Conservation (phyloP, 2,797 vertebrate genomes). For the Carapus acus region DNA sequence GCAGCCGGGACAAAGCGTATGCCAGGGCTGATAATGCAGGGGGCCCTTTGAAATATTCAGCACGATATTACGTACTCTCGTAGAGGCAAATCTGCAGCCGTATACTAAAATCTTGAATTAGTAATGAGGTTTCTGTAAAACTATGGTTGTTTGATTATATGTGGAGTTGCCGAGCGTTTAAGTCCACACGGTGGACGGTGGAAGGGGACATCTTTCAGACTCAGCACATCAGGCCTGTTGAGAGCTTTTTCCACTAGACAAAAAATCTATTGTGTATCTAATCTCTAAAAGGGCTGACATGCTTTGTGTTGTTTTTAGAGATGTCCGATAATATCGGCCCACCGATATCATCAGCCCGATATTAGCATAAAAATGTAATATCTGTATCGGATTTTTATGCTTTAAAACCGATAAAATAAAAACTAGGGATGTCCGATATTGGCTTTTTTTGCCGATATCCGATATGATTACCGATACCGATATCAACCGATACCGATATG, state of each 20-base stretch:
- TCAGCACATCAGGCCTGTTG: constrained; percentile 54
- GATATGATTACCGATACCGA: too few species aligned
- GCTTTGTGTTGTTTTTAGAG: constrained; percentile 65
- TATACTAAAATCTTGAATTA: constrained; percentile 28
- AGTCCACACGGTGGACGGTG: constrained; percentile 44
- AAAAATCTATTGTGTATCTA: constrained; percentile 70
- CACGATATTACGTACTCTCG: constrained; percentile 42
- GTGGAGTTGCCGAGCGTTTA: constrained; percentile 27
- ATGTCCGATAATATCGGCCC: too few species aligned
- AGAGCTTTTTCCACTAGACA: constrained; percentile 60
- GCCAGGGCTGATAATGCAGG: constrained; percentile 44
- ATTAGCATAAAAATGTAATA: too few species aligned
- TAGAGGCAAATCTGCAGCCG: constrained; percentile 43
- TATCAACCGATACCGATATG: too few species aligned
- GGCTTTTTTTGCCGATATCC: too few species aligned
- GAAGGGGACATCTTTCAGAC: constrained; percentile 50
- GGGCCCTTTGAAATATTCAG: constrained; percentile 62
- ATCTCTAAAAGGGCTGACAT: constrained; percentile 72
- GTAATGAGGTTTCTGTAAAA: constrained; percentile 27
- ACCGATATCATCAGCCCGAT: too few species aligned
- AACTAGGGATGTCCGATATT: too few species aligned
- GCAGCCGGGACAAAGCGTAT: constrained; percentile 39
- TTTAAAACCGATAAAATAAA: too few species aligned
- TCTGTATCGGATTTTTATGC: too few species aligned
- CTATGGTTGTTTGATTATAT: constrained; percentile 15